Evolutionary conservation across 2,113 vertebrate genomes (phyloP).

Genomic region (Sciurus niger): DNA sequence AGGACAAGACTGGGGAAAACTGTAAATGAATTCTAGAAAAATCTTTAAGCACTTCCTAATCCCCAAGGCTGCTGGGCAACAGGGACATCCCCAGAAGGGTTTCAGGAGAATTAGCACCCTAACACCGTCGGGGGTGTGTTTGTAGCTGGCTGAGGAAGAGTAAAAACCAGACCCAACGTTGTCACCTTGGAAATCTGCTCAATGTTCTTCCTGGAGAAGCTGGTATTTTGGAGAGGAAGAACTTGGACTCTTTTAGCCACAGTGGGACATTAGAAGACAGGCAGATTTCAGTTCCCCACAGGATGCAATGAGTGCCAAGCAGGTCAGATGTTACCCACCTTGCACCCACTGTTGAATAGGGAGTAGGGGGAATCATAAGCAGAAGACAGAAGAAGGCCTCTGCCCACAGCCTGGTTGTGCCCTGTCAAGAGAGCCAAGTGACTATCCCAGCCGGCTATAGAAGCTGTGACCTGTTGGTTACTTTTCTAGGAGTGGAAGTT

Average conservation of each 20-base stretch:
- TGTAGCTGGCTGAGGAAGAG: background rate
- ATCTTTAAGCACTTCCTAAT: background rate
- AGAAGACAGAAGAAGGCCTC: background rate
- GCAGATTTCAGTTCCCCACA: background rate
- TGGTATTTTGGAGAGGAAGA: background rate
- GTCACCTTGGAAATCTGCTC: background rate
- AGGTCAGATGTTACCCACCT: background rate
- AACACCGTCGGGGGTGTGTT: background rate
- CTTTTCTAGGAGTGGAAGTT: background rate
- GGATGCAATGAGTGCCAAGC: background rate
- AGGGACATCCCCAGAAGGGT: background rate
- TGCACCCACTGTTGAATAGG: background rate
- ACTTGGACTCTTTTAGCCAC: background rate
- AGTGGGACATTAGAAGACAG: conserved; percentile 6
- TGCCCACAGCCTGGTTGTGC: background rate
- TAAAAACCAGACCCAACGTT: background rate
- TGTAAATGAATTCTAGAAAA: background rate
- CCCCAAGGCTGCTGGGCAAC: background rate
- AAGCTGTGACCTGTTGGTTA: background rate
- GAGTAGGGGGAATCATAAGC: background rate
- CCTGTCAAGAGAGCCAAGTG: background rate
- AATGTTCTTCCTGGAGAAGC: background rate
- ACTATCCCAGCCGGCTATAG: background rate
- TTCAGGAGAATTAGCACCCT: background rate
- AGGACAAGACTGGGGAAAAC: background rate